Base-by-base conservation (phyloP, 2,888 invertebrate species). In the Nymphalis polychloros region DNA sequence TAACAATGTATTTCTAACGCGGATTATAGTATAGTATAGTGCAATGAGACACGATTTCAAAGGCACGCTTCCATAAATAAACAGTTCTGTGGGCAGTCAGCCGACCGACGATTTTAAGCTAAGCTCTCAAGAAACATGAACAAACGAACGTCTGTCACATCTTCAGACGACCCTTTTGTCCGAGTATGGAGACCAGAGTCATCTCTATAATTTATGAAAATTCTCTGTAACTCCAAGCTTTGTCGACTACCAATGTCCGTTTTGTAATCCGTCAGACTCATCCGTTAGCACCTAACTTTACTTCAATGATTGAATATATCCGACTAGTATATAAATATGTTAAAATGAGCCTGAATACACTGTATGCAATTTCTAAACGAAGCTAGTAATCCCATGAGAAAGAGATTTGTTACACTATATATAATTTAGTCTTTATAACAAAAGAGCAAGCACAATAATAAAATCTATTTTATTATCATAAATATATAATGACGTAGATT, bases 81-180 rank as follows among this genome's bases (percentile, higher is more conserved):
- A 19, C 49, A 49, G 19, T 27, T 17, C 31, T 31, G 23, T 55
- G 8, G 55, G 0, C 19, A 48, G 35, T 35, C 53, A 57, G 8
- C 19, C 41, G 17, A 57, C 31, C 57, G n/a, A 61, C 61, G 48
- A 66, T 47, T 66, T 66, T 31, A 52, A 53, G 55, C 35, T 60
- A 61, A 66, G 66, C 66, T 55, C 41, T 57, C 48, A 61, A 66
- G 66, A 66, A 61, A 47, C 52, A 60, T 57, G 48, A 53, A 55
- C 60, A 53, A 55, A 66, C 60, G 59, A 47, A 55, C 31, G 31
- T 35, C 19, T 60, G 53, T 61, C 66, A 60, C 48, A 61, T 61
- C 66, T 66, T 66, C 47, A 61, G 66, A 61, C 53, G 53, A 35
- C 35, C 20, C 65, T 61, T 53, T 55, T 47, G 61, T 55, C 19